A percentile compares a stretch with the other conserved stretches of the same genome.
Evolutionary conservation across 1,140 invertebrate species (phyloP).

Genomic region (Drosophila nasuta): DNA sequence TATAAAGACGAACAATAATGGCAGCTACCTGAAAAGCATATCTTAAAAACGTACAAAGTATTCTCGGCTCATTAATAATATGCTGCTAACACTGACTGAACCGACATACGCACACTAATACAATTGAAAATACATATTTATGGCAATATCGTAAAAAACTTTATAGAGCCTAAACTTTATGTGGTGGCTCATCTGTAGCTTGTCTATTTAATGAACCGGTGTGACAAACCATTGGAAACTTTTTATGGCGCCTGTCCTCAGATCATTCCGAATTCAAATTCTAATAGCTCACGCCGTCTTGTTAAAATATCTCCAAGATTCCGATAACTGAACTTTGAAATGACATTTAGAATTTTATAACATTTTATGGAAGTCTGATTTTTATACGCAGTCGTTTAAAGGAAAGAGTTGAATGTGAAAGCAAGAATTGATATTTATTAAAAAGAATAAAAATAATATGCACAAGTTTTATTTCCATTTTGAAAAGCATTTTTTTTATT

Average conservation of each 20-base stretch:
- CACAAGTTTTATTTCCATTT: no score
- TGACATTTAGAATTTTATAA: background rate
- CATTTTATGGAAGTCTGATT: conserved; percentile 5
- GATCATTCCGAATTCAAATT: conserved; percentile 36
- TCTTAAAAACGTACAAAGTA: conserved; percentile 8
- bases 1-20: conserved; percentile 8
- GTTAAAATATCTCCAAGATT: conserved; percentile 44
- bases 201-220: conserved; percentile 67
- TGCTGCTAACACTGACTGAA: background rate
- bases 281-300: conserved; percentile 49
- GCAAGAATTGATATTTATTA: background rate
- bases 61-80: conserved; percentile 36
- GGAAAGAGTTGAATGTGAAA: background rate
- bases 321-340: conserved; percentile 30
- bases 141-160: conserved; percentile 41
- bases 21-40: conserved; percentile 32
- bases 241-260: conserved; percentile 57
- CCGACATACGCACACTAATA: conserved; percentile 8
- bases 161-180: conserved; percentile 49
- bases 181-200: conserved; percentile 27
- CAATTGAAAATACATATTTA: conserved; percentile 35
- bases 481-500: no score
- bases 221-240: conserved; percentile 53
- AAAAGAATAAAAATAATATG: background rate
- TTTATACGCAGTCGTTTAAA: background rate